phyloP scores from a whole-genome alignment of 2,113 vertebrate species.

The Mustela nigripes region DNA sequence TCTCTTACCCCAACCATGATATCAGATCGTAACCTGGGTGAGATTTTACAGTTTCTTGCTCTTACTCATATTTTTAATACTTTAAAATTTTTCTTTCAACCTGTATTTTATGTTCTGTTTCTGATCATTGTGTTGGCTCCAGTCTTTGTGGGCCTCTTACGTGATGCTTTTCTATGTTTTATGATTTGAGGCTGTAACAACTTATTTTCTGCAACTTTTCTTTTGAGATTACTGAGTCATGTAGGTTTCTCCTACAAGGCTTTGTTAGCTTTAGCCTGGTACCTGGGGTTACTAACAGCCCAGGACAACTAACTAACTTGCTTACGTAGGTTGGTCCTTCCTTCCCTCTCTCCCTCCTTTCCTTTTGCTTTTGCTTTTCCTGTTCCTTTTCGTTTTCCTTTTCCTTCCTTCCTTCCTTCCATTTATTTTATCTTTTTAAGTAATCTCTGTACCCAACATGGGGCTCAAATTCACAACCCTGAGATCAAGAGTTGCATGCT shows the following conservation, averaged over 20 bases:
- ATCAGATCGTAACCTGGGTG: background rate
- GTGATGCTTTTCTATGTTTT: background rate
- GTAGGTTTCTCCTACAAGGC: background rate
- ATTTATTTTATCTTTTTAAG: background rate
- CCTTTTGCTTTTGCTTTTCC: no score
- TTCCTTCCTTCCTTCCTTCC: no score
- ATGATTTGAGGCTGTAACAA: background rate
- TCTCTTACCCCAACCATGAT: background rate
- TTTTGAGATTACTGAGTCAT: slow-evolving; percentile 47
- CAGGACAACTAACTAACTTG: background rate
- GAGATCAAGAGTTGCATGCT: background rate
- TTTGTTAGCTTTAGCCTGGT: background rate
- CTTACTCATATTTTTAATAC: background rate
- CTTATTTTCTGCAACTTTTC: background rate
- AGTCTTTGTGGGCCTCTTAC: background rate
- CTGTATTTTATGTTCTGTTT: slow-evolving; percentile 15
- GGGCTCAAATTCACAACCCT: background rate
- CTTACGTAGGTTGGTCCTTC: no score
- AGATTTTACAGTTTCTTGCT: slow-evolving; percentile 21
- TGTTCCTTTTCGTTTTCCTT: no score
- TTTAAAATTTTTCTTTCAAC: slow-evolving; percentile 29
- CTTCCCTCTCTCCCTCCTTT: no score
- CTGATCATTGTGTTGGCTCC: background rate
- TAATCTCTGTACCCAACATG: background rate
- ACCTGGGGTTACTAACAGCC: background rate